Base-by-base conservation (phyloP, 37 sponge, comb jelly and placozoan species). In the Beroe ovata region DNA sequence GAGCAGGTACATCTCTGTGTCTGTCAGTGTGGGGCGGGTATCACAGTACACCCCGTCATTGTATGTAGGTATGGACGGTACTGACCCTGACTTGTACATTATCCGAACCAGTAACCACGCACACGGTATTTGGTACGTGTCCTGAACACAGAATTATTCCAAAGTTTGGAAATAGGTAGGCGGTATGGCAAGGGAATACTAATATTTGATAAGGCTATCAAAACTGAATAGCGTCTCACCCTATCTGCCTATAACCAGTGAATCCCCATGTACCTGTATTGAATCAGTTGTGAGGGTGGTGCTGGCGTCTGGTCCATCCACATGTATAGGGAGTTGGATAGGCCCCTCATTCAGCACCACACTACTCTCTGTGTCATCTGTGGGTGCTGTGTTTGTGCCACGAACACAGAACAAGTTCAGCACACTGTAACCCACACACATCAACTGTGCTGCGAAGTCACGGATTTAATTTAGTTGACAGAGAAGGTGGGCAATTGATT, bases 21-120 rank as follows among this genome's bases (percentile, higher is more conserved):
- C 54, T 32, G 84, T 42, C 29, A 77, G 84, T 28, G 35, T 42
- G 25, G 54, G 21, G 26, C 41, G 84, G 3, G 26, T 77, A 20
- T 77, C 84, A 23, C 54, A 1, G 54, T 77, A 77, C 41, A 39
- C 84, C n/a, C 84, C 84, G 26, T 77, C 84, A 77, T 42, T 38
- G 84, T 77, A 77, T 1, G 54, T 21, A 1, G 84, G 84, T 18
- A 77, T 39, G 36, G 33, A 28, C 54, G 42, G 84, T 30, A 66
- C 30, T 14, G 69, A 66, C 16, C 69, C 69, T n/a, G 84, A 77
- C 25, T 33, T 41, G 42, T 39, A 42, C 42, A 42, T 38, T 1
- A 77, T 20, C 21, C 84, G 39, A 1, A 42, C 41, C 3, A 77
- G 54, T 28, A 77, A 23, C 84, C 84, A 77, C 28, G 84, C 26